Base-by-base conservation (phyloP, 2,113 vertebrate genomes). In the Neodon shergylaensis region DNA sequence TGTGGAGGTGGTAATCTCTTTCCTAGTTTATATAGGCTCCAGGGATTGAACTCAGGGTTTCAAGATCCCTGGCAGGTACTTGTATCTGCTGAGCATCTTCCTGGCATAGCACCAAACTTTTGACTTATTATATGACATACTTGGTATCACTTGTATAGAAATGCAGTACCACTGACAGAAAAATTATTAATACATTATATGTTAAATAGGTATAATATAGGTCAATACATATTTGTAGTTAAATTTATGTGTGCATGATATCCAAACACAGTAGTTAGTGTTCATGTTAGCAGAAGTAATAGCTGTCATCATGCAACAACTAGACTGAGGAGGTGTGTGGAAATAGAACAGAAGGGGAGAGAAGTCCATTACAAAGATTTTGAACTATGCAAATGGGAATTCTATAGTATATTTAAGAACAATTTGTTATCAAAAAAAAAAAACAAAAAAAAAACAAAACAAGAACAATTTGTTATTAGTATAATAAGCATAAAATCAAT, bases 131-230 rank as follows among this genome's bases (percentile, higher is more conserved):
- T 66, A 77, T 77, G 66, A 28, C 33, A 66, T 87, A 54, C 36
- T 54, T 33, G 78, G 39, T 91, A 65, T 91, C 33, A 61, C 17
- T 88, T 91, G 14, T 49, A 61, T 90, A 87, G 26, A 84, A 95
- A 81, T 36, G 6, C 44, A 61, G 12, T 39, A 58, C 87, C 21
- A 70, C 7, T 49, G 3, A 93, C 72, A 36, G 16, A 74, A 39
- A 58, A 22, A 24, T 58, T 10, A 6, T n/a, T 81, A 36, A 44
- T 61, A 61, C 10, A 82, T n/a, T 28, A 28, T 72, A 70, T 26
- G 42, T n/a, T 83, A n/a, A 12, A 17, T 28, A 68, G 5, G 11
- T 26, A 52, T 70, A n/a, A 3, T 26, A 68, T 36, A 47, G 42
- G 1, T 47, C 44, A 49, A 52, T 26, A 70, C 31, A 42, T 22